Evolutionary conservation across 1,140 invertebrate genomes (phyloP).

Genomic region (Plectrocnemia conspersa): DNA sequence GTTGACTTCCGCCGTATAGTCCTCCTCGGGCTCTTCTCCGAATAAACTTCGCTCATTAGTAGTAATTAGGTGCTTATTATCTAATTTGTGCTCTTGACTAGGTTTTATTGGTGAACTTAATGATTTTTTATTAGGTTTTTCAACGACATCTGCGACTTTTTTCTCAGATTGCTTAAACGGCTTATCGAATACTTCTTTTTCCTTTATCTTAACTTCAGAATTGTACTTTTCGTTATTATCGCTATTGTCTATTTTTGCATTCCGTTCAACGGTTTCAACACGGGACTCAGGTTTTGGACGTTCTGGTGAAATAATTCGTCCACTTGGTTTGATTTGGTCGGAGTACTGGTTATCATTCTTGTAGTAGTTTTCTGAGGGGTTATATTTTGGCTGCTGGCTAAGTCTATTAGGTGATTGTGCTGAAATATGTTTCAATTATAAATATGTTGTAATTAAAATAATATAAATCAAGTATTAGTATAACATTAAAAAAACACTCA

Average conservation of each 20-base stretch:
- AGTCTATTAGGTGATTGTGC: neutral
- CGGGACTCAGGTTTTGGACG: constrained; percentile 16
- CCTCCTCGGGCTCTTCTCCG: neutral
- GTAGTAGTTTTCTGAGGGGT: neutral
- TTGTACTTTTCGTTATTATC: neutral
- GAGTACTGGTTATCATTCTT: constrained; percentile 28
- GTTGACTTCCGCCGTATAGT: constrained; percentile 5
- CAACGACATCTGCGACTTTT: constrained; percentile 10
- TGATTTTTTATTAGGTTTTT: neutral
- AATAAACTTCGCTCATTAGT: constrained; percentile 4
- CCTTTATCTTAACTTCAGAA: neutral
- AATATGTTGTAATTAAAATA: neutral
- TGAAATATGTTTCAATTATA: neutral
- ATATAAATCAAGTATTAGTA: neutral
- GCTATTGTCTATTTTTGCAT: constrained; percentile 6
- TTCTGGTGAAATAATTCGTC: constrained; percentile 5
- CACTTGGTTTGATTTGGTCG: constrained; percentile 16
- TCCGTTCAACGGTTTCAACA: constrained; percentile 8
- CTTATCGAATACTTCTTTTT: constrained; percentile 1
- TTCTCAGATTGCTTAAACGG: constrained; percentile 15
- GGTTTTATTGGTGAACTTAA: constrained; percentile 10
- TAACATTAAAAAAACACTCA: neutral
- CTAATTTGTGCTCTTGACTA: constrained; percentile 17
- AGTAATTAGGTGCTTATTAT: constrained; percentile 11
- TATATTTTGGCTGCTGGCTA: neutral